A percentile compares a stretch with the other conserved stretches of the same genome.
These are phyloP conservation scores for Stegastes partitus DNA, from an alignment of 2,113 vertebrate species.

Conservation along the genomic window DNA sequence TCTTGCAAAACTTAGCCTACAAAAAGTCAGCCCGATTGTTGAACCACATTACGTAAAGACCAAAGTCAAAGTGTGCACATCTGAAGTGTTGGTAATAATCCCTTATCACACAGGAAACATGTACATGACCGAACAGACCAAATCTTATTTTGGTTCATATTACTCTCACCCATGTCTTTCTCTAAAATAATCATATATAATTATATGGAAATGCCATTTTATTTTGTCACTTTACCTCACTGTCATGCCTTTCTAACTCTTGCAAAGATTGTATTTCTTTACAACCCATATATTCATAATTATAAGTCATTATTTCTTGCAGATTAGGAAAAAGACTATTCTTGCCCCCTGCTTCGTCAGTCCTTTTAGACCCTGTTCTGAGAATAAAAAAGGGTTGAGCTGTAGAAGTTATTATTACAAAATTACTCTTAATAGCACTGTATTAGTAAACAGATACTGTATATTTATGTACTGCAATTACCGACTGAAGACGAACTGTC, in stretches of 20 bases:
- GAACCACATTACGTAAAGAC: not conserved
- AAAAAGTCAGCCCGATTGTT: no score
- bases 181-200: no score
- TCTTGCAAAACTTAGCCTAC: no score
- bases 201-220: no score
- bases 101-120: not conserved
- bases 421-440: slow-evolving; percentile 2
- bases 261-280: no score
- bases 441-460: slow-evolving; percentile 39
- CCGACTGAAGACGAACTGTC: slow-evolving; percentile 35
- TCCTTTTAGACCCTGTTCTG: not conserved
- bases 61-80: not conserved
- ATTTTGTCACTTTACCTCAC: no score
- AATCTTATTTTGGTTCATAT: no score
- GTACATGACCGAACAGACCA: no score
- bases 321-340: not conserved
- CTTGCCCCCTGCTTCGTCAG: not conserved
- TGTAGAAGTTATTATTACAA: slow-evolving; percentile 18
- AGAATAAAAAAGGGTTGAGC: not conserved
- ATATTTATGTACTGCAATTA: slow-evolving; percentile 48
- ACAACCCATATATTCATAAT: no score
- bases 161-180: no score
- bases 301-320: not conserved
- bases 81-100: not conserved
- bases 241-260: no score